phyloP scores from a whole-genome alignment of 2,888 invertebrate species.

The Linnaemya vulpina region DNA sequence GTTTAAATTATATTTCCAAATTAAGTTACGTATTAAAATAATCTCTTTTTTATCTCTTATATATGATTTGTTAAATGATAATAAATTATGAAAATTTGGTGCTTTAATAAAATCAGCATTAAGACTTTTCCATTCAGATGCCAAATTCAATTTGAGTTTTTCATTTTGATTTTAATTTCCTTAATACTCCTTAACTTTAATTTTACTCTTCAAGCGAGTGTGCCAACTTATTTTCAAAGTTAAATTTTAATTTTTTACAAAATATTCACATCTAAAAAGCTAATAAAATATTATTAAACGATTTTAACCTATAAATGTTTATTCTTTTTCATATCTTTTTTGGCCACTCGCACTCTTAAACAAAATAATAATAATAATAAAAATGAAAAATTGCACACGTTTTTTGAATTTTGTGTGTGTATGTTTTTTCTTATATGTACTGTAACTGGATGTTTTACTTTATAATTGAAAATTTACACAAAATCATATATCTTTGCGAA shows the following conservation, averaged over 20 bases:
- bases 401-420: slow-evolving; percentile 71
- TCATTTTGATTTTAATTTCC: background rate
- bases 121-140: slow-evolving; percentile 25
- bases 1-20: background rate
- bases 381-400: slow-evolving; percentile 64
- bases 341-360: slow-evolving; percentile 71
- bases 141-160: slow-evolving; percentile 43
- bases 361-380: slow-evolving; percentile 1
- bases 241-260: background rate
- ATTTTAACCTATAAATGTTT: slow-evolving; percentile 63
- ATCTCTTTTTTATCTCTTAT: background rate
- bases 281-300: slow-evolving; percentile 27
- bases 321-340: slow-evolving; percentile 72
- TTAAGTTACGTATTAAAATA: background rate
- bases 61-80: too few species aligned
- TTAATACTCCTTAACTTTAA: background rate
- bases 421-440: slow-evolving; percentile 66
- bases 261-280: background rate
- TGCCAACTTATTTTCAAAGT: slow-evolving; percentile 59
- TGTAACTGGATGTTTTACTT: slow-evolving; percentile 66
- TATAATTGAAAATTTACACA: slow-evolving; percentile 45
- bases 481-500: slow-evolving; percentile 49
- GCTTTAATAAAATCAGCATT: slow-evolving; percentile 1
- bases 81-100: slow-evolving; percentile 37
- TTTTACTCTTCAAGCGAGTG: slow-evolving; percentile 58